Conservation (phyloP, 1,140 invertebrate genomes). For the Apocrypta bakeri region DNA sequence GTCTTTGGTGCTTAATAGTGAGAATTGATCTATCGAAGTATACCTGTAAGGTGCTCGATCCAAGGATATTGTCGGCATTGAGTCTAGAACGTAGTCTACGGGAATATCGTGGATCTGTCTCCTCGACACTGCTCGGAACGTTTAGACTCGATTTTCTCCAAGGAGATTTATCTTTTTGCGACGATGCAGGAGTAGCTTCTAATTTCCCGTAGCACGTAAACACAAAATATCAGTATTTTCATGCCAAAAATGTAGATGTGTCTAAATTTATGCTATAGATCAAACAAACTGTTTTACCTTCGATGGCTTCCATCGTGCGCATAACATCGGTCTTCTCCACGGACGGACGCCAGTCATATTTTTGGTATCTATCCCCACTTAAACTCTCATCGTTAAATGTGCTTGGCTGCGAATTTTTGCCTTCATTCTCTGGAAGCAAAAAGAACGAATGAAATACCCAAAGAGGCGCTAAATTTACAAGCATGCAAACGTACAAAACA, state of each 20-base stretch:
- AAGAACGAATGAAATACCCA: constrained; percentile 34
- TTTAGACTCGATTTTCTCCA: constrained; percentile 85
- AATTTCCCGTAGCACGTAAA: constrained; percentile 56
- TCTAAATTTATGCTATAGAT: background rate
- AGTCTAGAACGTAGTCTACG: constrained; percentile 72
- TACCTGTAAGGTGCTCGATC: constrained; percentile 73
- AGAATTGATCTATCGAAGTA: no score
- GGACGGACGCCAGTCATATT: constrained; percentile 87
- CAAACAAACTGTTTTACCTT: constrained; percentile 75
- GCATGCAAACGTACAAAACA: no score
- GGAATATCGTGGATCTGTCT: constrained; percentile 74
- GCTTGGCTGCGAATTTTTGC: constrained; percentile 79
- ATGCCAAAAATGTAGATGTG: no score
- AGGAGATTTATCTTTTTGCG: constrained; percentile 83
- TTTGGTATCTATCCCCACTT: constrained; percentile 70
- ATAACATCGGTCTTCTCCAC: constrained; percentile 89
- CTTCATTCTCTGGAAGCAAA: constrained; percentile 80
- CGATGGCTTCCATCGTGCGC: constrained; percentile 88
- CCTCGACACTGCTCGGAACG: constrained; percentile 79
- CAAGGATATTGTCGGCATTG: constrained; percentile 70
- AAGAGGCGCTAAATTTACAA: no score
- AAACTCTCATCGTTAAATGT: constrained; percentile 81
- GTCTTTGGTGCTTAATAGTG: background rate
- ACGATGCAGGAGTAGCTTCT: constrained; percentile 82
- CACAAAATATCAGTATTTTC: no score